These are phyloP conservation scores for Dicrurus megarhynchus DNA, from an alignment of 2,113 vertebrate species.

Conservation along the genomic window DNA sequence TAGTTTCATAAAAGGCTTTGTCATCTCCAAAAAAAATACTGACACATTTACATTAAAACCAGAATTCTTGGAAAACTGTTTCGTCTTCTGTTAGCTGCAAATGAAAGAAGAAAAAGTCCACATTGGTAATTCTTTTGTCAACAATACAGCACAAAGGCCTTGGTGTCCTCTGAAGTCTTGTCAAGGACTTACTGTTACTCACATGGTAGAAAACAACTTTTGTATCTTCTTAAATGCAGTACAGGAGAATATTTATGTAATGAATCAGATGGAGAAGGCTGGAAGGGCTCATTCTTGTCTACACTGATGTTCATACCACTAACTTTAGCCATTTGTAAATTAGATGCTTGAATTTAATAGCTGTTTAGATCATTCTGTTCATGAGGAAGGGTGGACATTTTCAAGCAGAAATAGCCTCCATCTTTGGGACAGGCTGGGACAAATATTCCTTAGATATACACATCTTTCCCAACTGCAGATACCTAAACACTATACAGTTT, in stretches of 20 bases:
- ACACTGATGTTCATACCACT: not conserved
- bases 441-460: not conserved
- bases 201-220: not conserved
- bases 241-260: not conserved
- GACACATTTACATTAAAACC: conserved; percentile 7
- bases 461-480: not conserved
- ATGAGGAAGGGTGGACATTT: not conserved
- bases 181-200: not conserved
- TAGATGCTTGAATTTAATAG: not conserved
- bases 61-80: conserved; percentile 32
- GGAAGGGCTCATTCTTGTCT: not conserved
- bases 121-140: conserved; percentile 8
- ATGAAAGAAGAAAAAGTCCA: not conserved
- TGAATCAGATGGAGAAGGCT: not conserved
- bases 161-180: not conserved
- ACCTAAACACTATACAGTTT: not conserved
- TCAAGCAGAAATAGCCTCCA: not conserved
- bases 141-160: not conserved
- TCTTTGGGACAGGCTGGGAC: not conserved
- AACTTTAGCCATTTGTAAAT: not conserved
- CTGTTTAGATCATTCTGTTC: not conserved
- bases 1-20: not conserved
- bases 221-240: not conserved
- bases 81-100: not conserved
- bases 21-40: not conserved